These are phyloP conservation scores for Rhinichthys klamathensis DNA, from an alignment of 2,113 vertebrate species.

Conservation along the genomic window DNA sequence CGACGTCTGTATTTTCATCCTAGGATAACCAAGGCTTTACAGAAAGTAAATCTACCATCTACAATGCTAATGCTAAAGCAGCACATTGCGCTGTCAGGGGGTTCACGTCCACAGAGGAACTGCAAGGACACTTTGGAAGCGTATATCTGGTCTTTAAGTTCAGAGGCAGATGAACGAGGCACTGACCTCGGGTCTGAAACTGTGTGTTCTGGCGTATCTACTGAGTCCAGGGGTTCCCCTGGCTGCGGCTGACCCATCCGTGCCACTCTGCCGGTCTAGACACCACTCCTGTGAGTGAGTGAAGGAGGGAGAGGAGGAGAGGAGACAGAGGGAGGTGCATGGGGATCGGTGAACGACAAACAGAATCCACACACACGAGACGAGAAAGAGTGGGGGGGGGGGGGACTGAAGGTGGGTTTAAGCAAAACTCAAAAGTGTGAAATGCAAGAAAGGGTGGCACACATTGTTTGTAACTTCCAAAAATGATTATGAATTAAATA, in stretches of 20 bases:
- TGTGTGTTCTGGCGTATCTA: slow-evolving; percentile 87
- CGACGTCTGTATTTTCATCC: background rate
- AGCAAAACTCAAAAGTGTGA: slow-evolving; percentile 22
- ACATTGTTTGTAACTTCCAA: slow-evolving; percentile 51
- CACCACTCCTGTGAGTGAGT: slow-evolving; percentile 89
- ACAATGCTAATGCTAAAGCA: no score
- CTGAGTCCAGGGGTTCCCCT: slow-evolving; percentile 86
- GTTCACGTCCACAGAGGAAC: slow-evolving; percentile 4
- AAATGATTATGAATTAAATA: slow-evolving; percentile 72
- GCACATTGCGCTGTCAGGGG: no score
- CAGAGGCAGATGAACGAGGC: slow-evolving; percentile 68
- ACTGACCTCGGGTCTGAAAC: slow-evolving; percentile 96
- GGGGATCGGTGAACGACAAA: slow-evolving; percentile 64
- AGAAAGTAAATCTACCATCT: background rate
- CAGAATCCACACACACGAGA: slow-evolving; percentile 43
- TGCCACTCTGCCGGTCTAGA: slow-evolving; percentile 85
- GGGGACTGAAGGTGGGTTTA: slow-evolving; percentile 55
- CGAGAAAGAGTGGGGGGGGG: slow-evolving; percentile 23
- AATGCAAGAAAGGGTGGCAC: background rate
- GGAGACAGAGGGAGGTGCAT: slow-evolving; percentile 60
- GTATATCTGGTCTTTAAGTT: slow-evolving; percentile 38
- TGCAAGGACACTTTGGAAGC: background rate
- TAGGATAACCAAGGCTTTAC: background rate
- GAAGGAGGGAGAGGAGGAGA: slow-evolving; percentile 65
- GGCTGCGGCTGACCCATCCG: slow-evolving; percentile 83